Base-by-base conservation (phyloP, 2,113 vertebrate species). In the Brienomyrus brachyistius region DNA sequence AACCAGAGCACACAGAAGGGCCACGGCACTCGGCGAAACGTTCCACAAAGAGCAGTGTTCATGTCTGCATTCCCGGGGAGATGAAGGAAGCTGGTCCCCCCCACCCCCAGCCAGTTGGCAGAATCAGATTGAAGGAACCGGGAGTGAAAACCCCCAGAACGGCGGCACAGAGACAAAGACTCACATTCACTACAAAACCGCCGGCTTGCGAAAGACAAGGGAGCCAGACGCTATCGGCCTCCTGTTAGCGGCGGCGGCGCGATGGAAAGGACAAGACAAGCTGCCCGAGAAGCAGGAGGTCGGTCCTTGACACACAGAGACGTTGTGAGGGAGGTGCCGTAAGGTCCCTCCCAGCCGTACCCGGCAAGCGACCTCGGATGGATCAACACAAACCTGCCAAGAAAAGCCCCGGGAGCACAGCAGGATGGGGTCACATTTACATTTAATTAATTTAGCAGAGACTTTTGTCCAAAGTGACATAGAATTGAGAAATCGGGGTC, bases 181-280 rank as follows among this genome's bases (percentile, higher is more conserved):
- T n/a, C 85, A 19, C 51, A 54, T 54, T 54, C 48, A 54, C 13
- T 87, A 19, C 13, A 54, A 87, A 87, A 27, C 50, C 48, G 35
- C 51, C 27, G n/a, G 85, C 85, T 87, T 54, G 83, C 10, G 47
- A 48, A 86, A 86, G 43, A 86, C 45, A 86, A 56, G 85, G 51
- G 11, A 35, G 27, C 51, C 17, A 54, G 50, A 31, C 50, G 27
- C 51, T 56, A 87, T 23, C 17, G 31, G 85, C 35, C 48, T 31
- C 43, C 51, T 54, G 27, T 56, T 54, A 56, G 50, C 51, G 2
- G 17, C 31, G 11, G 50, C 85, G 3, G 85, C 19, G 7, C 2
- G 27, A 15, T 3, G 48, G 85, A 87, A 56, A 56, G 51, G 51
- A 35, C 6, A 1, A 51, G 85, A 11, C 10, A 1, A 17, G 31